Conservation (phyloP, 2,113 vertebrate species). For the Sigmodon hispidus region DNA sequence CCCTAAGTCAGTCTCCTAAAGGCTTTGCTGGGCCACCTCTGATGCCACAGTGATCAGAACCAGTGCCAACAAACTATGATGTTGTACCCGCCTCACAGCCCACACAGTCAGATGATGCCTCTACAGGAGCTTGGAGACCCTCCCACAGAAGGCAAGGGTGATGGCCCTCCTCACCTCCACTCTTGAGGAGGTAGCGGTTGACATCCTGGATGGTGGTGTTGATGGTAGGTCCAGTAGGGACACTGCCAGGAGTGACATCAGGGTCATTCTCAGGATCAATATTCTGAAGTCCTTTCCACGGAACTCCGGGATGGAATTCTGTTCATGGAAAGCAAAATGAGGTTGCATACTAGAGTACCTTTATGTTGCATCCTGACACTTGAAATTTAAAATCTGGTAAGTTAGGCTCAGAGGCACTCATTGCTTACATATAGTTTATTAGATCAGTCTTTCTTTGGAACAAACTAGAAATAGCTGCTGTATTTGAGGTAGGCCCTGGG, state of each 20-base stretch:
- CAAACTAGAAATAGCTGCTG: background rate
- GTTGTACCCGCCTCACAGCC: rapidly evolving
- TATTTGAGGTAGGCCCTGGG: rapidly evolving
- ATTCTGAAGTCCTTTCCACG: slow-evolving; percentile 99
- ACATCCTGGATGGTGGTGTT: slow-evolving; percentile 99
- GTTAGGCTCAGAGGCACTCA: background rate
- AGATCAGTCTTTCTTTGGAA: background rate
- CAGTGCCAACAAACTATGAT: rapidly evolving
- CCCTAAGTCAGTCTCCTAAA: background rate
- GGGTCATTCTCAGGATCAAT: slow-evolving; percentile 99
- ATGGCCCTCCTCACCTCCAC: slow-evolving; percentile 89
- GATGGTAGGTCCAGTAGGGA: slow-evolving; percentile 97
- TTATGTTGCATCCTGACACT: background rate
- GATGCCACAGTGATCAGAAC: rapidly evolving
- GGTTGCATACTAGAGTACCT: rapidly evolving
- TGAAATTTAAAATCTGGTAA: background rate
- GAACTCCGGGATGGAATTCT: slow-evolving; percentile 99
- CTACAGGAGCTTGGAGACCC: background rate
- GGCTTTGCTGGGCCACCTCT: background rate
- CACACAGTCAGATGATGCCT: background rate
- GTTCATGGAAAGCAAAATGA: slow-evolving; percentile 28
- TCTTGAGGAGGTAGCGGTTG: slow-evolving; percentile 98
- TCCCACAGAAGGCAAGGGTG: background rate
- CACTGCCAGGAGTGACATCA: slow-evolving; percentile 98
- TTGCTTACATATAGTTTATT: background rate